Evolutionary conservation across 2,797 vertebrate genomes (phyloP), one percentile per base, ranked within the genome.

Genomic region (Petrocephalus schoutedeni): DNA sequence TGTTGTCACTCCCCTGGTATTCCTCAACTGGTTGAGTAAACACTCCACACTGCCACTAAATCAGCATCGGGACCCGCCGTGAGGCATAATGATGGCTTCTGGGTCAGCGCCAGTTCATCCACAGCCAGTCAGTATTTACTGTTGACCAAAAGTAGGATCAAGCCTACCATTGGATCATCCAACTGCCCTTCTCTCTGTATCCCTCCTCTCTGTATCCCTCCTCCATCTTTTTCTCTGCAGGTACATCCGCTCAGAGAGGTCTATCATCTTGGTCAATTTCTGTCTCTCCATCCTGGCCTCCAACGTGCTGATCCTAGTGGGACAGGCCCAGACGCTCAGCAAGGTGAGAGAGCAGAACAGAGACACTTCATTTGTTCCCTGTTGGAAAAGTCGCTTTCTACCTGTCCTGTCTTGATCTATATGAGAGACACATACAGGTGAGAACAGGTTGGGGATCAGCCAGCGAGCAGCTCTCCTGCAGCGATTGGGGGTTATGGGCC

Each of bases 181-280:
- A n/a, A 21, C 49, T 83, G 80, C 49, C 21, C 10, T 16, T 51
- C 23, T 84, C 23, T 32, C 64, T 67, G 23, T 67, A 10, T 67
- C 23, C 64, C 64, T 32, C 28, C 28, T 10, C 12, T 32, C 64
- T 67, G 23, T 67, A 10, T 67, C 23, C 64, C 64, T 32, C 28
- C 28, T 10, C 12, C 10, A 10, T 7, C 64, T 16, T 28, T 16
- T 4, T 71, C 14, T 71, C 51, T 57, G 23, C 67, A 99, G 98
- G 94, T 99, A 99, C 89, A 99, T 99, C 91, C 98, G 98, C 53
- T 99, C 98, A 0, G 98, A 99, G 93, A 97, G 98, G 92, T 99
- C 98, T 90, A 99, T 99, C 94, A 99, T 99, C 92, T 93, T 99
- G 91, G 96, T 99, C 94, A 99, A 99, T 91, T 99, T 99, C 91